Conservation (phyloP, 1,140 invertebrate species). For the Pemphigus obesinymphae region DNA sequence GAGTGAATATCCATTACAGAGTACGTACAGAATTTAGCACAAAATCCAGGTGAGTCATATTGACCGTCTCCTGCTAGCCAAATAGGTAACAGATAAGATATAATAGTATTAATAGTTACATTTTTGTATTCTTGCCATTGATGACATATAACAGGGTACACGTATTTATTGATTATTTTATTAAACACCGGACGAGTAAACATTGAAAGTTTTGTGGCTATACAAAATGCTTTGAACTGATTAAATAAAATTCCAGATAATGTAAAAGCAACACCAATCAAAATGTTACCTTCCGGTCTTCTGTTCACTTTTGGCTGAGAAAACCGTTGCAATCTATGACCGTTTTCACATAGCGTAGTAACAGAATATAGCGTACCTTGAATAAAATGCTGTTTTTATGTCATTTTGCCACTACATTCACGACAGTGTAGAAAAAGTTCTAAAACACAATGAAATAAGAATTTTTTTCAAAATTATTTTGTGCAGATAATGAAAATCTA, state of each 20-base stretch:
- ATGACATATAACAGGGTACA: neutral
- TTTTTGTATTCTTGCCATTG: slow-evolving; percentile 7
- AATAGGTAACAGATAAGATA: neutral
- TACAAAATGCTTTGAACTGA: slow-evolving; percentile 29
- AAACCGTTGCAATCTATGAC: slow-evolving; percentile 6
- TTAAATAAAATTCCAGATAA: slow-evolving; percentile 11
- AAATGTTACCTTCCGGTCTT: slow-evolving; percentile 5
- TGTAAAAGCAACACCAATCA: neutral
- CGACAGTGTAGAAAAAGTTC: slow-evolving; percentile 8
- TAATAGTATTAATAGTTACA: neutral
- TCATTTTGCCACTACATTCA: neutral
- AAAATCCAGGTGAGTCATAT: no score
- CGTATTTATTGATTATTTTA: slow-evolving; percentile 15
- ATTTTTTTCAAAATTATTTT: neutral
- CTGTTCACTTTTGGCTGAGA: slow-evolving; percentile 6
- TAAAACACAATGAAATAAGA: neutral
- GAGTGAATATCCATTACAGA: slow-evolving; percentile 20
- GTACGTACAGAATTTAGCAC: slow-evolving; percentile 29
- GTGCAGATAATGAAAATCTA: neutral
- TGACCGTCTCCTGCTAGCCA: slow-evolving; percentile 26
- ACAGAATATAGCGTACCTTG: neutral
- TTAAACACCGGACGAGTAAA: slow-evolving; percentile 10
- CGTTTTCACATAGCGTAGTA: neutral
- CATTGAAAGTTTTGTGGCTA: slow-evolving; percentile 14
- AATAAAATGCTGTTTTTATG: neutral